phyloP scores from a whole-genome alignment of 2,888 invertebrate species.

The Creontiades dilutus region DNA sequence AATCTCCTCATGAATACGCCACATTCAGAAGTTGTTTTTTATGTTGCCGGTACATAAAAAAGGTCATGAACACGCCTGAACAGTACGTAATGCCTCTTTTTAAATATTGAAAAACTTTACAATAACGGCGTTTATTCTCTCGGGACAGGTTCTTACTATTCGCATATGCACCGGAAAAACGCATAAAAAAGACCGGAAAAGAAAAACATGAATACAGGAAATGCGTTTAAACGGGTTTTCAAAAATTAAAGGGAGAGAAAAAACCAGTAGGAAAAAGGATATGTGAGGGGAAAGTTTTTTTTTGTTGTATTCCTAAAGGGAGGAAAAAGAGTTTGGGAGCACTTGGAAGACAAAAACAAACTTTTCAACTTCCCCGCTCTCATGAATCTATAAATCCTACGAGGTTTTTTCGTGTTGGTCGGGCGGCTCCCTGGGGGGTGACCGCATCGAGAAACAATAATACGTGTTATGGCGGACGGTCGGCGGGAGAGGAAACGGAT shows the following conservation, averaged over 20 bases:
- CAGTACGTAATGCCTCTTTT: too few species aligned
- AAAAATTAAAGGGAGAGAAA: conserved; percentile 33
- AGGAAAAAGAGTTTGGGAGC: conserved; percentile 4
- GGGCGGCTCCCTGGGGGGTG: conserved; percentile 1
- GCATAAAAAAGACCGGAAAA: neutral
- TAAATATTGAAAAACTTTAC: too few species aligned
- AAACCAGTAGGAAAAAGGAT: neutral
- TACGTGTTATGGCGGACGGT: conserved; percentile 19
- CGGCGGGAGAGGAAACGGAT: neutral
- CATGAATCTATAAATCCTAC: conserved; percentile 34
- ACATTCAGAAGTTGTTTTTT: too few species aligned
- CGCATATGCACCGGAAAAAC: neutral
- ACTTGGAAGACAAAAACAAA: conserved; percentile 42
- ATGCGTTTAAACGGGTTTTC: neutral
- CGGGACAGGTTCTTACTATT: neutral
- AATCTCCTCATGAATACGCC: too few species aligned
- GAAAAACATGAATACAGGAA: neutral
- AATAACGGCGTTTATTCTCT: neutral
- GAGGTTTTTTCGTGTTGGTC: neutral
- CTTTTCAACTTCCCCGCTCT: conserved; percentile 24
- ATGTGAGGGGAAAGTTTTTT: neutral
- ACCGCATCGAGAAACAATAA: conserved; percentile 28
- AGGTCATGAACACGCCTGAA: too few species aligned
- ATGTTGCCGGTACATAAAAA: too few species aligned
- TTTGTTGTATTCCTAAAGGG: neutral